Evolutionary conservation across 2,797 vertebrate genomes (phyloP), one percentile per base, ranked within the genome.

Genomic region (Tragopan temminckii): DNA sequence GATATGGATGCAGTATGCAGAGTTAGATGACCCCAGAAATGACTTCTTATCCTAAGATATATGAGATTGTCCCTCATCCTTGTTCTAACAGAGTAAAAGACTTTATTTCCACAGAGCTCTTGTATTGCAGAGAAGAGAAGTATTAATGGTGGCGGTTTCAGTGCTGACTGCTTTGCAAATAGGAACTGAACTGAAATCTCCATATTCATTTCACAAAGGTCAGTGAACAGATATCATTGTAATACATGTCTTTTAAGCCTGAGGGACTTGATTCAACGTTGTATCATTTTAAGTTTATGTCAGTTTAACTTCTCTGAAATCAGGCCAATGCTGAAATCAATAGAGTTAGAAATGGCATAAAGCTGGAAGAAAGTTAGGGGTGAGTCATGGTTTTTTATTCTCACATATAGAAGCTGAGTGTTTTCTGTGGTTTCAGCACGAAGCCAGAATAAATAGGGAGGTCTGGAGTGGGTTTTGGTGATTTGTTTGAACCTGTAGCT

Each of bases 181-280:
- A 50, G 42, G 74, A 85, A 13, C 45, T 43, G 63, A 84, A 45
- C 63, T 33, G 48, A 78, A 87, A 94, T 92, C 68, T 94, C 83
- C 93, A 89, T 88, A 91, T 80, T 88, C 38, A 69, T 88, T 91
- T 80, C 81, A 80, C 71, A 90, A 82, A 96, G 75, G 93, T 90
- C 90, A 91, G 14, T 4, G 7, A 74, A 42, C 53, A 89, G 81
- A 33, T 61, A 85, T 36, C 78, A 43, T 31, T 90, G 81, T 45
- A 80, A 77, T 80, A 33, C 21, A 31, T 42, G 52, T 90, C 75
- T 83, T 82, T 75, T 55, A 82, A 89, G 88, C 90, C 79, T 35
- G n/a, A 77, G 74, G 53, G 67, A 81, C 67, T 57, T 79, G 83
- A 68, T 85, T 88, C 85, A 88, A 9, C 42, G 19, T 72, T 75